Percentiles rank a stretch among this genome's conserved stretches.
Evolutionary conservation across 1,140 invertebrate species (phyloP).

Genomic region (Palaemon carinicauda): DNA sequence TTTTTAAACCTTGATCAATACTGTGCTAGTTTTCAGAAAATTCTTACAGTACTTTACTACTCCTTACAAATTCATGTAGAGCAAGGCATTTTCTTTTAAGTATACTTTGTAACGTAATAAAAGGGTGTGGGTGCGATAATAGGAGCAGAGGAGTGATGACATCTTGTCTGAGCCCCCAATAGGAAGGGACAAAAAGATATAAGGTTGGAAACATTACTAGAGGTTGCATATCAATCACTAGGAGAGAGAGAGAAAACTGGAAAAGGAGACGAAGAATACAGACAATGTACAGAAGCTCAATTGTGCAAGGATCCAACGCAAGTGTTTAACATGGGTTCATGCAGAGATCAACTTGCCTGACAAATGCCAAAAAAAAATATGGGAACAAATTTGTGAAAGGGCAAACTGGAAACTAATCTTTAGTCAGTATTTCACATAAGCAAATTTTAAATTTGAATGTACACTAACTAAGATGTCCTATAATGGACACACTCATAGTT

Average conservation of each 20-base stretch:
- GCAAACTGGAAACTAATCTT: neutral
- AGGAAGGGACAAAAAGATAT: constrained; percentile 2
- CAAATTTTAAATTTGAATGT: neutral
- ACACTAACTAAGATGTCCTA: no score
- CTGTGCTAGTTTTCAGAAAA: no score
- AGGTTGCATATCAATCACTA: constrained; percentile 37
- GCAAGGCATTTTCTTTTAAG: no score
- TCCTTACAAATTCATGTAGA: no score
- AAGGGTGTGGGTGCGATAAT: neutral
- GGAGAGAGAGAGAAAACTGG: neutral
- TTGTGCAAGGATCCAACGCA: constrained; percentile 37
- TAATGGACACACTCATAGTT: neutral
- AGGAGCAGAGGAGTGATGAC: constrained; percentile 3
- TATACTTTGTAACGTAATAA: neutral
- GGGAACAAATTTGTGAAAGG: neutral
- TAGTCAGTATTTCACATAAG: no score
- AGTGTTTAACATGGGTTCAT: constrained; percentile 32
- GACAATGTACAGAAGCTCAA: constrained; percentile 30
- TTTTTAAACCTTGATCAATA: no score
- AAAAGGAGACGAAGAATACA: constrained; percentile 22
- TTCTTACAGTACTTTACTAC: no score
- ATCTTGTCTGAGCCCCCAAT: constrained; percentile 35
- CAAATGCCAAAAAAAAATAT: neutral
- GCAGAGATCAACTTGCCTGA: constrained; percentile 19
- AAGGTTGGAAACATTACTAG: constrained; percentile 22